Conservation (phyloP, 2,888 invertebrate genomes). For the Hyposoter didymator region DNA sequence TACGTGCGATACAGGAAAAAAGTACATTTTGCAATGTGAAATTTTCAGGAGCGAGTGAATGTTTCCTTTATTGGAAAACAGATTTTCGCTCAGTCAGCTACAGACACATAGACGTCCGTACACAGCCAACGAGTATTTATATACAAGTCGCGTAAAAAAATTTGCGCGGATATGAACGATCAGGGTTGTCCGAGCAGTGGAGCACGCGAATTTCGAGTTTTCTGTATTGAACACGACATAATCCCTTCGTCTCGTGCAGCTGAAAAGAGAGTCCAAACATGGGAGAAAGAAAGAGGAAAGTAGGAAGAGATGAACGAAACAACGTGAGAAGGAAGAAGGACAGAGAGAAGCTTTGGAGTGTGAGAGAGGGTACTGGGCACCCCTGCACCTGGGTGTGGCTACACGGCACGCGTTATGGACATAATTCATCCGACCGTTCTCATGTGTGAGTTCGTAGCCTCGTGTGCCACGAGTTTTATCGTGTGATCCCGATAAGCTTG, state of each 20-base stretch:
- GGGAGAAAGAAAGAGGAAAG: conserved; percentile 20
- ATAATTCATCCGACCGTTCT: conserved; percentile 42
- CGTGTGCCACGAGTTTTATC: conserved; percentile 32
- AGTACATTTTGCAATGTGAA: neutral
- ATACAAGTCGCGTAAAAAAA: neutral
- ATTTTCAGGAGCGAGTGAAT: neutral
- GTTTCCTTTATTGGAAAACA: conserved; percentile 16
- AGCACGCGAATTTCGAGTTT: conserved; percentile 48
- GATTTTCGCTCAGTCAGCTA: conserved; percentile 22
- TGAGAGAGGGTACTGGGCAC: conserved; percentile 24
- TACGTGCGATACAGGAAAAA: neutral
- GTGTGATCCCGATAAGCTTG: conserved; percentile 37
- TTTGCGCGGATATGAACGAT: conserved; percentile 32
- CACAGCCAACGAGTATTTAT: neutral
- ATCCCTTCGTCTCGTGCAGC: conserved; percentile 40
- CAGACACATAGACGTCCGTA: neutral
- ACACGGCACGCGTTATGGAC: conserved; percentile 47
- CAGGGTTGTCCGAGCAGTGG: conserved; percentile 12
- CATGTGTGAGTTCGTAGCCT: conserved; percentile 12
- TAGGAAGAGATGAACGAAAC: conserved; percentile 34
- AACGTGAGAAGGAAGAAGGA: conserved; percentile 12
- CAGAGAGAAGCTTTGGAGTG: conserved; percentile 5
- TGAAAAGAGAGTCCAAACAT: conserved; percentile 38
- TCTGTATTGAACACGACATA: conserved; percentile 46
- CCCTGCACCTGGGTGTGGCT: conserved; percentile 44